Percentiles rank a stretch among this genome's conserved stretches.
These are phyloP conservation scores for Drosophila monieri DNA, from an alignment of 2,888 invertebrate species.

Conservation along the genomic window DNA sequence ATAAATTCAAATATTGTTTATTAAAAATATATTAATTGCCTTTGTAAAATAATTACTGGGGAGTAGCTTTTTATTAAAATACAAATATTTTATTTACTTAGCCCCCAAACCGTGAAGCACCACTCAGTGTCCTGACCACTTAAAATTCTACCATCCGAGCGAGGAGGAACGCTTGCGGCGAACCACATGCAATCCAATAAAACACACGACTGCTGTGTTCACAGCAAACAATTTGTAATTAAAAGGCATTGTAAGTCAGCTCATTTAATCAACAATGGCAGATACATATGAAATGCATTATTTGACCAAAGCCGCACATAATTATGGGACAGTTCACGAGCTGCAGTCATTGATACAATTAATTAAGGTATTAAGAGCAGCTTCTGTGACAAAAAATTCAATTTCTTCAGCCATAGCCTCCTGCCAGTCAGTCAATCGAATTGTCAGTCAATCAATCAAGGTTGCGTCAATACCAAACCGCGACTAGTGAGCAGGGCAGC, in stretches of 20 bases:
- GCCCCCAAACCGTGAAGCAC: background rate
- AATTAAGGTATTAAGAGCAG: slow-evolving; percentile 27
- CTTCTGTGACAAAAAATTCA: slow-evolving; percentile 1
- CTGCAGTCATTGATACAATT: slow-evolving; percentile 10
- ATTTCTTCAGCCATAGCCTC: slow-evolving; percentile 7
- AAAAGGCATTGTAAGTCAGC: slow-evolving; percentile 20
- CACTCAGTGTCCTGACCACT: slow-evolving; percentile 15
- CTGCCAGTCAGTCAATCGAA: slow-evolving; percentile 4
- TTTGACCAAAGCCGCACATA: slow-evolving; percentile 18
- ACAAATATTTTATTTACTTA: background rate
- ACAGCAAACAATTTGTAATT: slow-evolving; percentile 7
- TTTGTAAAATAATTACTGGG: too few species aligned
- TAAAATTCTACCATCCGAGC: slow-evolving; percentile 7
- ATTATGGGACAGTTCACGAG: slow-evolving; percentile 15
- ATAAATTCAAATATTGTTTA: background rate
- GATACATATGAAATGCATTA: slow-evolving; percentile 20
- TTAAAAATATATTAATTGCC: too few species aligned
- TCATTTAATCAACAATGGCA: slow-evolving; percentile 25
- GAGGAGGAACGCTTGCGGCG: slow-evolving; percentile 27
- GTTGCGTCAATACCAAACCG: slow-evolving; percentile 42
- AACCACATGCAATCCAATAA: slow-evolving; percentile 28
- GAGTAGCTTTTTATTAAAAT: background rate
- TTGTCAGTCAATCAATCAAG: slow-evolving; percentile 51
- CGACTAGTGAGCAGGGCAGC: slow-evolving; percentile 18
- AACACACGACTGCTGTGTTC: slow-evolving; percentile 11